Percentiles rank a stretch among this genome's conserved stretches.
phyloP scores from a whole-genome alignment of 2,113 vertebrate genomes.

The Martes martes region DNA sequence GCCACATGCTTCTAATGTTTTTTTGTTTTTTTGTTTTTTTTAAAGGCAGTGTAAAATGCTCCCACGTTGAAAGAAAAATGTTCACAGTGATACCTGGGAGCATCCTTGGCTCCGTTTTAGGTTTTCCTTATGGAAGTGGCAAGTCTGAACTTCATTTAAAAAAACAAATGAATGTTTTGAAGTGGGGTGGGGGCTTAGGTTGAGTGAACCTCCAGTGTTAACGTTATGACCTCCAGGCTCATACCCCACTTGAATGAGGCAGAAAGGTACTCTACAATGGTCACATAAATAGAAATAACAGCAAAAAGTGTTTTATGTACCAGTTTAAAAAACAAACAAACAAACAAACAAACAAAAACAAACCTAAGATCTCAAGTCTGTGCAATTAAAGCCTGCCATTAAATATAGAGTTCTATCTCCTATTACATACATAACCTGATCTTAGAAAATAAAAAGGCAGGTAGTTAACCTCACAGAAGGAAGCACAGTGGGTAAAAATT shows the following conservation, averaged over 20 bases:
- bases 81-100: slow-evolving; percentile 53
- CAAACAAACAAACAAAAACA: not conserved
- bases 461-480: slow-evolving; percentile 4
- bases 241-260: not conserved
- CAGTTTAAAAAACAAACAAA: not conserved
- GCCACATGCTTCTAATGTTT: not conserved
- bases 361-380: not conserved
- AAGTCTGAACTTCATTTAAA: not conserved
- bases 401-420: not conserved
- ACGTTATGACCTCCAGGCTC: slow-evolving; percentile 8
- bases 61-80: slow-evolving; percentile 35
- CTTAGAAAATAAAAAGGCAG: not conserved
- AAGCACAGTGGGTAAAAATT: slow-evolving; percentile 35
- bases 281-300: slow-evolving; percentile 31
- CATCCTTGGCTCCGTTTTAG: not conserved
- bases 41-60: slow-evolving; percentile 29
- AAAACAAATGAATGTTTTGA: not conserved
- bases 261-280: not conserved
- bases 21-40: not conserved
- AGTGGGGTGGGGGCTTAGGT: not conserved
- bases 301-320: slow-evolving; percentile 1
- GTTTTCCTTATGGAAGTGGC: not conserved
- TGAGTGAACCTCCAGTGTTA: slow-evolving; percentile 21
- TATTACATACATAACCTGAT: not conserved
- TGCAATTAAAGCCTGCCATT: not conserved